Conservation (phyloP, 1,140 invertebrate species). For the Dinoponera quadriceps region DNA sequence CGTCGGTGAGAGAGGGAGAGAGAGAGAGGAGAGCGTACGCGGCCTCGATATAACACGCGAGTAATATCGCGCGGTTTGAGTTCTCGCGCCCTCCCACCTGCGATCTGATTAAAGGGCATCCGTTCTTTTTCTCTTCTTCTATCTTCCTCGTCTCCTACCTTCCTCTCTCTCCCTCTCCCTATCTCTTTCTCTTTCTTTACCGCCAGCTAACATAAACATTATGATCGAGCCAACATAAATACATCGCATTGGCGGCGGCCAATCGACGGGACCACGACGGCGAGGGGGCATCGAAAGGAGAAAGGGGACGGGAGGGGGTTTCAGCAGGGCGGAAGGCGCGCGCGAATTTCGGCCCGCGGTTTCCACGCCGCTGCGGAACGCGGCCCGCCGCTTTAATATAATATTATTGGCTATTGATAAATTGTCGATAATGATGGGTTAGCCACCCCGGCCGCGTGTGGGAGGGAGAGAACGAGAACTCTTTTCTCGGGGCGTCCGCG, state of each 20-base stretch:
- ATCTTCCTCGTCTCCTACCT: slow-evolving; percentile 8
- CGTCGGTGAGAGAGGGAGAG: background rate
- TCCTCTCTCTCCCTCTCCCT: slow-evolving; percentile 4
- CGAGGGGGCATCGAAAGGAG: background rate
- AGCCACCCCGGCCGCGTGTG: slow-evolving; percentile 71
- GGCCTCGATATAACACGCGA: slow-evolving; percentile 54
- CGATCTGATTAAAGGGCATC: slow-evolving; percentile 79
- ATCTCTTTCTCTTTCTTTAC: slow-evolving; percentile 49
- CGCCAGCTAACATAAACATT: slow-evolving; percentile 80
- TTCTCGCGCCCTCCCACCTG: slow-evolving; percentile 81
- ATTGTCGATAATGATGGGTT: slow-evolving; percentile 86
- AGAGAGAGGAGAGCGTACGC: slow-evolving; percentile 29
- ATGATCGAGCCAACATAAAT: slow-evolving; percentile 82
- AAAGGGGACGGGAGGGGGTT: background rate
- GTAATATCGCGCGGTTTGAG: slow-evolving; percentile 67
- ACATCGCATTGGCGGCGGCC: slow-evolving; percentile 72
- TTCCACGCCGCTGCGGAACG: slow-evolving; percentile 75
- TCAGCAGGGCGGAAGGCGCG: slow-evolving; percentile 19
- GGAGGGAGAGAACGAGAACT: slow-evolving; percentile 61
- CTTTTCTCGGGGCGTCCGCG: slow-evolving; percentile 49
- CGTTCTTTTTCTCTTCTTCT: slow-evolving; percentile 22
- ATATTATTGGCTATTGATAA: slow-evolving; percentile 87
- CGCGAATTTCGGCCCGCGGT: slow-evolving; percentile 69
- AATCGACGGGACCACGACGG: slow-evolving; percentile 26
- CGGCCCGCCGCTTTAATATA: slow-evolving; percentile 84